Base-by-base conservation (phyloP, 2,113 vertebrate genomes). In the Lethenteron reissneri region DNA sequence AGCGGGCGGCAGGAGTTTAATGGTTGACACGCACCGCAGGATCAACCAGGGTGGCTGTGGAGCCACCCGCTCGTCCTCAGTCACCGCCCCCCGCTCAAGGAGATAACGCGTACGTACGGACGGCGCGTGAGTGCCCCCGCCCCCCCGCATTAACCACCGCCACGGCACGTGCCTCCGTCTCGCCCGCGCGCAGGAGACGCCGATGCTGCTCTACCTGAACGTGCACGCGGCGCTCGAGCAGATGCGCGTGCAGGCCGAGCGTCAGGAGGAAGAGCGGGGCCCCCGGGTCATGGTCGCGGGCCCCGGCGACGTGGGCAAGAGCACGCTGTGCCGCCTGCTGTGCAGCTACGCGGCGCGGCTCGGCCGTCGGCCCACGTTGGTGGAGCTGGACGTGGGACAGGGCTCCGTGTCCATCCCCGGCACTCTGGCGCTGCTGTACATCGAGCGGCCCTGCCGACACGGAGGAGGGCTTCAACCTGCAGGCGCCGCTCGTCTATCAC, bases 401-500 rank as follows among this genome's bases (percentile, higher is more conserved):
- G 94, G 91, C 73, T 87, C 86, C 2, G 88, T 99, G 74, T 95
- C 92, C 58, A 87, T 97, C 14, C 92, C 94, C 0, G 94, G 94
- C 13, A 99, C 94, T 1, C 87, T 99, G 79, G 87, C 89, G 0
- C 90, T 91, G 0, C 83, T 99, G 59, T 95, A 90, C 76, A 92
- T 97, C 3, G 94, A 99, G 76, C 83, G 92, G 11, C 92, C 94
- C 0, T n/a, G 94, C 92, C 1, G 91, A 97, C 0, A 88, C 95
- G 25, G 94, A 99, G 78, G 92, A 97, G 75, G 91, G 92, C 8
- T 99, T 96, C 78, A 94, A 89, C 1, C 86, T 97, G 19, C 94
- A 97, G 80, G 94, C 91, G n/a, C 94, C 94, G 0, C 80, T 99
- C 8, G 88, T 99, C 8, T 99, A 92, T 77, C 94, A 99, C 80